Evolutionary conservation across 2,888 invertebrate species (phyloP).

Genomic region (Allolobophora icterica): DNA sequence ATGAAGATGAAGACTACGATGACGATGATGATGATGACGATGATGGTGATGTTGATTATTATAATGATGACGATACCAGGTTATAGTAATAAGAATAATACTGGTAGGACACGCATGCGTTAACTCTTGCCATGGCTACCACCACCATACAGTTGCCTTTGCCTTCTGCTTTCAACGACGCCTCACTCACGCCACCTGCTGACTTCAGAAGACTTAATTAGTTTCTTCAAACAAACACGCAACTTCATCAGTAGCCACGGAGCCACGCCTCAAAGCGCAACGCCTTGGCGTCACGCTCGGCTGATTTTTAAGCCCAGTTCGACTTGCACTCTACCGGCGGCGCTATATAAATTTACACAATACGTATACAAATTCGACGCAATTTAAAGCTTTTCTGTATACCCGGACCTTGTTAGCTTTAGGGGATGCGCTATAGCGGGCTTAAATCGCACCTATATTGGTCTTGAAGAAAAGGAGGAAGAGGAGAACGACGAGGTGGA

Average conservation of each 20-base stretch:
- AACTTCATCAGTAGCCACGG: background rate
- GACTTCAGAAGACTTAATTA: background rate
- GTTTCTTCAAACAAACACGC: background rate
- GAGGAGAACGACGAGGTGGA: too few relatives aligned
- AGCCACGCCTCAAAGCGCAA: background rate
- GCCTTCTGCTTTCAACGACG: background rate
- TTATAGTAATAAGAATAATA: background rate
- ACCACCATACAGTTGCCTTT: background rate
- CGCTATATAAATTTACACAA: background rate
- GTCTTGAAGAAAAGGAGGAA: too few relatives aligned
- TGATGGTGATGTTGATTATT: background rate
- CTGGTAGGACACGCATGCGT: background rate
- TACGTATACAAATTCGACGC: too few relatives aligned
- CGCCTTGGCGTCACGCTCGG: background rate
- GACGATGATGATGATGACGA: background rate
- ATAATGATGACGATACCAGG: too few relatives aligned
- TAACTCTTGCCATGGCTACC: background rate
- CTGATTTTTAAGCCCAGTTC: background rate
- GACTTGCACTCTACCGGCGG: background rate
- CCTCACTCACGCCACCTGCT: background rate
- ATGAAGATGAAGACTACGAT: background rate
- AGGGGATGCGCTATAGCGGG: too few relatives aligned
- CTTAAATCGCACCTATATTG: too few relatives aligned
- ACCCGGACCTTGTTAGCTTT: too few relatives aligned
- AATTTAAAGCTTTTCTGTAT: too few relatives aligned